Evolutionary conservation across 2,888 invertebrate species (phyloP), one percentile per base, ranked within the genome.

Genomic region (Flexamia atlantica): DNA sequence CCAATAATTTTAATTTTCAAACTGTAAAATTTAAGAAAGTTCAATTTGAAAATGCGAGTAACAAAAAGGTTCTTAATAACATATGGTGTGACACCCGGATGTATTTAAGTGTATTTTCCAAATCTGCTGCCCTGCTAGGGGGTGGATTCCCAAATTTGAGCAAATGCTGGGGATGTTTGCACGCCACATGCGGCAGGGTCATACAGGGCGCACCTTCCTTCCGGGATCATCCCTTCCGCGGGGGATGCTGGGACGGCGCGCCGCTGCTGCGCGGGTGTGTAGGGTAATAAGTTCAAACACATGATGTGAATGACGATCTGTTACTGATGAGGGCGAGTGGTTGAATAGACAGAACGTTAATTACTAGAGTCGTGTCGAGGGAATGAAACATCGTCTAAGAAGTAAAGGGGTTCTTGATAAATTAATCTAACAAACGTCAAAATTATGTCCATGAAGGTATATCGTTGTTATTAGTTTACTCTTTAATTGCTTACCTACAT

Each of bases 201-300:
- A 76, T 76, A 76, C 74, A 28, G 74, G 74, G 46, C 74, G 42
- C 42, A 76, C 74, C 74, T 76, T 76, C 74, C 74, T 76, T 76
- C 74, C 74, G 74, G 42, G 50, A 42, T 46, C 46, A 28, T 42
- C 74, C 46, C 64, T 64, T 64, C 64, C 64, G 64, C 4, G 20
- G 53, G 53, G 53, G 10, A 2, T 20, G 53, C 3, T 9, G 53
- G 53, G 64, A 30, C 17, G 64, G 57, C 14, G 50, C n/a, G 57
- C 57, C 1, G 57, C 2, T 20, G 25, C 23, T 20, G 25, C 20
- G 57, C 12, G 46, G 57, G 20, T 23, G 12, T 57, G 9, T 5
- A 14, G 57, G 57, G 57, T 12, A 23, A 57, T 5, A 7, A 57
- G 20, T 23, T 20, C 12, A 46, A 17, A 14, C 46, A 17, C 46